Conservation (phyloP, 2,113 vertebrate genomes). For the Strix uralensis region DNA sequence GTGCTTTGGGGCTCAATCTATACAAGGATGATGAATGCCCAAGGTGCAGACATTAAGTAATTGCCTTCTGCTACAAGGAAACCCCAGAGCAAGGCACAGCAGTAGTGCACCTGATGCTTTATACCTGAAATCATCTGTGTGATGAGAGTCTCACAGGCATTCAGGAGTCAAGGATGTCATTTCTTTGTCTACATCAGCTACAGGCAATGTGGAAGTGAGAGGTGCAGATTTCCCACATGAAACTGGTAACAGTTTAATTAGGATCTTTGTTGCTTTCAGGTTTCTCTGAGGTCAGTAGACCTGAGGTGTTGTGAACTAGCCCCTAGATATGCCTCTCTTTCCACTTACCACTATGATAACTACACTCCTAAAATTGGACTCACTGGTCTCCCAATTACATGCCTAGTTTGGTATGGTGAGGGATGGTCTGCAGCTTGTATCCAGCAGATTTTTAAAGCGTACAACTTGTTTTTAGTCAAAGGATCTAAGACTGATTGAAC, state of each 20-base stretch:
- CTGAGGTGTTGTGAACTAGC: background rate
- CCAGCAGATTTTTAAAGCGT: background rate
- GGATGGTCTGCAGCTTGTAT: background rate
- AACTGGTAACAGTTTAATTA: background rate
- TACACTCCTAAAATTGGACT: background rate
- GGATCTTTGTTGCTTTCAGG: background rate
- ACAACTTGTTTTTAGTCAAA: background rate
- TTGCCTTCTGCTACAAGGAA: slow-evolving; percentile 36
- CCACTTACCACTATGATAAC: background rate
- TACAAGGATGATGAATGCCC: slow-evolving; percentile 11
- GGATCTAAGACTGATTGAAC: background rate
- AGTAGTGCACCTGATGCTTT: slow-evolving; percentile 25
- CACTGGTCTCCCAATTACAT: background rate
- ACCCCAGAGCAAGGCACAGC: slow-evolving; percentile 27
- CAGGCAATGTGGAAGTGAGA: background rate
- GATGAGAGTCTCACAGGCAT: background rate
- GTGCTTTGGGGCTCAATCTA: background rate
- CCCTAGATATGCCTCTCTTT: background rate
- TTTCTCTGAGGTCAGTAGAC: background rate
- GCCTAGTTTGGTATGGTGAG: background rate
- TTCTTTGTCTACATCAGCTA: background rate
- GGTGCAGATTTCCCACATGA: background rate
- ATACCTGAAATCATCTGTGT: background rate
- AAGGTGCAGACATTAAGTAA: slow-evolving; percentile 49
- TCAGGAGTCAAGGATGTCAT: background rate